These are phyloP conservation scores for Anguilla marmorata DNA, from an alignment of 2,797 vertebrate species.

Conservation along the genomic window DNA sequence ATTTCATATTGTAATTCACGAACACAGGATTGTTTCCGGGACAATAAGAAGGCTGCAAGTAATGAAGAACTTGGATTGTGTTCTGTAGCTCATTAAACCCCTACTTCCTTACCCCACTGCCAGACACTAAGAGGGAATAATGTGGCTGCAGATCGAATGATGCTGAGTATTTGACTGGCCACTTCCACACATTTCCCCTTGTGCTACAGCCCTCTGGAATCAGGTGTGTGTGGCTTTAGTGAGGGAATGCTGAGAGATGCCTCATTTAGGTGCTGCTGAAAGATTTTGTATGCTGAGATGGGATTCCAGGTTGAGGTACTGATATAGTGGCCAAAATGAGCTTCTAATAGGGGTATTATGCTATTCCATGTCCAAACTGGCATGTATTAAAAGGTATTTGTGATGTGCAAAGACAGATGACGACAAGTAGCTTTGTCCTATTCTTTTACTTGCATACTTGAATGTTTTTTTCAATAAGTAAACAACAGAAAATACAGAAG, in stretches of 20 bases:
- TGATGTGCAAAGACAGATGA: not conserved
- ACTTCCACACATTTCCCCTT: not conserved
- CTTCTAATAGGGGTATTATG: not conserved
- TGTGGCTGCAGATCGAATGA: not conserved
- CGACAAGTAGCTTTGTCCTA: not conserved
- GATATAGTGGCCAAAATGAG: not conserved
- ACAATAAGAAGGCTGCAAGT: not conserved
- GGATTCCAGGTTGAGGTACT: not conserved
- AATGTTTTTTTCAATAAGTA: conserved; percentile 51
- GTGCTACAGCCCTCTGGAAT: not conserved
- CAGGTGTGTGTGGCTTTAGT: not conserved
- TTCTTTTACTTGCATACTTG: conserved; percentile 19
- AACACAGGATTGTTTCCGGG: not conserved
- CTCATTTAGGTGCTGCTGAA: conserved; percentile 8
- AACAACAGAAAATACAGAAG: conserved; percentile 52
- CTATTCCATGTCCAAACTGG: not conserved
- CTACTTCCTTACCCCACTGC: not conserved
- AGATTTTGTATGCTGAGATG: not conserved
- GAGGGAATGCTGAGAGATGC: conserved; percentile 33
- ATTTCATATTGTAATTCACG: not conserved
- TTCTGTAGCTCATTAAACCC: not conserved
- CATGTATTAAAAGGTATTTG: conserved; percentile 6
- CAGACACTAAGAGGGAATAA: not conserved
- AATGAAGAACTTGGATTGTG: not conserved
- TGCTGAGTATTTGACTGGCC: not conserved